phyloP scores from a whole-genome alignment of 2,113 vertebrate species.

The Machaerirhynchus nigripectus region DNA sequence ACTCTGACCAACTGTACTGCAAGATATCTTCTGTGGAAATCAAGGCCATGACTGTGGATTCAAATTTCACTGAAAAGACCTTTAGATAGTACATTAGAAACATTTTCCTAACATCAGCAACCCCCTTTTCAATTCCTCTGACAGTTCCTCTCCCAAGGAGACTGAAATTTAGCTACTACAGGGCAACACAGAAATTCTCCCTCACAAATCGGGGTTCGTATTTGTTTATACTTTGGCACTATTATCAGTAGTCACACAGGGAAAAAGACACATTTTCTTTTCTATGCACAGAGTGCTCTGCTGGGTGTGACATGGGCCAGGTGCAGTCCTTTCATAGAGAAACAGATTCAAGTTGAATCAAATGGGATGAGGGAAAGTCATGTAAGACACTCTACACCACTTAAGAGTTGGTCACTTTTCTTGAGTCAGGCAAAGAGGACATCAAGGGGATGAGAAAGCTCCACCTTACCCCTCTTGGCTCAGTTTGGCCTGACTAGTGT shows the following conservation, averaged over 20 bases:
- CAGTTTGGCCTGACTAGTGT: background rate
- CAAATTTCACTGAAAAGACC: background rate
- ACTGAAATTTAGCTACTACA: background rate
- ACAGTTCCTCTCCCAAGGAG: background rate
- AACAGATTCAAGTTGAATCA: background rate
- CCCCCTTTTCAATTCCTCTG: background rate
- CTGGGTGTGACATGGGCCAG: background rate
- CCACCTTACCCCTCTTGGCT: background rate
- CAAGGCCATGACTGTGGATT: background rate
- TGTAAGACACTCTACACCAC: background rate
- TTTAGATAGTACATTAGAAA: background rate
- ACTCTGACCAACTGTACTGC: background rate
- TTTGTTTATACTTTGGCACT: background rate
- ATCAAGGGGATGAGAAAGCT: background rate
- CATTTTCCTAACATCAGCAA: background rate
- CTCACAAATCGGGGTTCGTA: accelerated
- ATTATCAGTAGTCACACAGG: background rate
- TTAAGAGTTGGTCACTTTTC: background rate
- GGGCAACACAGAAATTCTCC: background rate
- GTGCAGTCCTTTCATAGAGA: background rate
- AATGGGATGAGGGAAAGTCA: background rate
- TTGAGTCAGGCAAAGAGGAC: background rate
- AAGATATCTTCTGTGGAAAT: background rate
- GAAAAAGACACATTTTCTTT: background rate
- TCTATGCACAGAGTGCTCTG: background rate